Conservation (phyloP, 1,140 invertebrate genomes). For the Neocloeon triangulifer region DNA sequence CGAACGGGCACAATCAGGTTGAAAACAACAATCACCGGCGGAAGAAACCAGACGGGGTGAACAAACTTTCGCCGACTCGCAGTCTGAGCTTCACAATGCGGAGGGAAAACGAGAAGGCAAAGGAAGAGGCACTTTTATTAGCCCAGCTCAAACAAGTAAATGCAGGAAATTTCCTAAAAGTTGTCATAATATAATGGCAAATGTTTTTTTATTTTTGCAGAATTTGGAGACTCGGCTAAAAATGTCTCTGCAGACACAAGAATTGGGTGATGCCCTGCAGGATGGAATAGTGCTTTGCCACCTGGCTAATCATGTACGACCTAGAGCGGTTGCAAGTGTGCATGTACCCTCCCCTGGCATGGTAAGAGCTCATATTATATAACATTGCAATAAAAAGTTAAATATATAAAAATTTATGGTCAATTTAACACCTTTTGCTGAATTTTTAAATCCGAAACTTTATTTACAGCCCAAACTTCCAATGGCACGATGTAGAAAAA, state of each 20-base stretch:
- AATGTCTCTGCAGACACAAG: constrained; percentile 67
- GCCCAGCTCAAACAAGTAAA: constrained; percentile 61
- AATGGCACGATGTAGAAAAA: constrained; percentile 75
- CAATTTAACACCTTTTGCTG: too few relatives aligned
- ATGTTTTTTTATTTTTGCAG: constrained; percentile 27
- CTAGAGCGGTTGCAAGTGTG: constrained; percentile 73
- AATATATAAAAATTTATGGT: constrained; percentile 3
- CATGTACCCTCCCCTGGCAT: constrained; percentile 86
- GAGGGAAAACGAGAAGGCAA: constrained; percentile 68
- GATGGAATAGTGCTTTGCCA: constrained; percentile 89
- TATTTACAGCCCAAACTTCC: constrained; percentile 69
- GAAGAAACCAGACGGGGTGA: too few relatives aligned
- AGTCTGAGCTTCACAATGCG: constrained; percentile 81
- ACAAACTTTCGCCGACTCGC: constrained; percentile 36
- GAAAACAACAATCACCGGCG: too few relatives aligned
- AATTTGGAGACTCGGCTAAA: constrained; percentile 75
- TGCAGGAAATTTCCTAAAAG: constrained; percentile 7
- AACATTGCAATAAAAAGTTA: constrained; percentile 1
- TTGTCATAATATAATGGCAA: neutral
- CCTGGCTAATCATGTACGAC: constrained; percentile 74
- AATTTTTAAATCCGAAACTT: constrained; percentile 9
- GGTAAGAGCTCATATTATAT: constrained; percentile 30
- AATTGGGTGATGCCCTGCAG: constrained; percentile 60
- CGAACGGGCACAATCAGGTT: too few relatives aligned
- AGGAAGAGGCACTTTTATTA: constrained; percentile 70